Evolutionary conservation across 2,113 vertebrate species (phyloP).

Genomic region (Tretioscincus oriximinensis): DNA sequence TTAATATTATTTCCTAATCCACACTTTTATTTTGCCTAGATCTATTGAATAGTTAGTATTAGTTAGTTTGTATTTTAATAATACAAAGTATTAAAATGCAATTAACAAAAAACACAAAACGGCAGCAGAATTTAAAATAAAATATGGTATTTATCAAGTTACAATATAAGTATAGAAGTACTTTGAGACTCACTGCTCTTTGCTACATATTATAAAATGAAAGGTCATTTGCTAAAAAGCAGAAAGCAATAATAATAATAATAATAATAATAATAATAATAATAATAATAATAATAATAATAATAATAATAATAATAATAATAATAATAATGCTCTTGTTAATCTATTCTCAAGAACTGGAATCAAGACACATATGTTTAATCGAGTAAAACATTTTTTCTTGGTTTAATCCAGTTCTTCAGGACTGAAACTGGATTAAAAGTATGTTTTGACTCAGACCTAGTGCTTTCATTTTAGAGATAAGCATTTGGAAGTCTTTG

Average conservation of each 20-base stretch:
- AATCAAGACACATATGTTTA: too few species aligned
- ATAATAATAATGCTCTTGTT: slow-evolving; percentile 25
- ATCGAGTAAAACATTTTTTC: too few species aligned
- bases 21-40: too few species aligned
- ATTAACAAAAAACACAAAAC: too few species aligned
- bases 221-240: neutral
- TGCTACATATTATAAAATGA: slow-evolving; percentile 25
- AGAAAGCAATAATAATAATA: slow-evolving; percentile 38
- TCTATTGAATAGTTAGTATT: too few species aligned
- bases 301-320: slow-evolving; percentile 37
- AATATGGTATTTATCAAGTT: too few species aligned
- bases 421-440: too few species aligned
- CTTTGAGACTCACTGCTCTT: slow-evolving; percentile 43
- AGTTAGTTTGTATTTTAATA: too few species aligned
- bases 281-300: slow-evolving; percentile 33
- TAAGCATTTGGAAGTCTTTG: slow-evolving; percentile 56
- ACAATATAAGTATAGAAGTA: slow-evolving; percentile 13
- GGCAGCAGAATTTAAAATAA: too few species aligned
- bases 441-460: neutral
- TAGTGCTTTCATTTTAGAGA: slow-evolving; percentile 51
- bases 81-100: too few species aligned
- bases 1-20: too few species aligned
- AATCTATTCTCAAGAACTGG: neutral
- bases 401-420: too few species aligned
- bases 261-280: slow-evolving; percentile 38